A percentile compares a stretch with the other conserved stretches of the same genome.
Conservation (phyloP, 2,888 invertebrate species). For the Drosophila conformis region DNA sequence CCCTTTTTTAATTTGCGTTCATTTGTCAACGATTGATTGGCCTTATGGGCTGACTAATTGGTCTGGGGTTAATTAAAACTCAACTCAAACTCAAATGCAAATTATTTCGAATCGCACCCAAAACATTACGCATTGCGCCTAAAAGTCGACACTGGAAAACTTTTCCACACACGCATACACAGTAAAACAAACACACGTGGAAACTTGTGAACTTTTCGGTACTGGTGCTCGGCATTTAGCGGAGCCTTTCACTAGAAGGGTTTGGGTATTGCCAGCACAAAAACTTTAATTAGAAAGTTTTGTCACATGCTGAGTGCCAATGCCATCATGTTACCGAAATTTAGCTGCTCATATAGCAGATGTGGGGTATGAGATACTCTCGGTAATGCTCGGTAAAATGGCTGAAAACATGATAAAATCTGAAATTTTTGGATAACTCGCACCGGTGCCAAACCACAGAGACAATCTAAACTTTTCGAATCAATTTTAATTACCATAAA, state of each 20-base stretch:
- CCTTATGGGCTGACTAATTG: conserved; percentile 57
- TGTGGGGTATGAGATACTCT: conserved; percentile 23
- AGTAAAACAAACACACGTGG: conserved; percentile 69
- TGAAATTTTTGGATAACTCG: conserved; percentile 45
- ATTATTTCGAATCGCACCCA: conserved; percentile 49
- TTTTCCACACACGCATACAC: conserved; percentile 38
- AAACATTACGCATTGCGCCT: conserved; percentile 69
- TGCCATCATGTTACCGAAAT: conserved; percentile 43
- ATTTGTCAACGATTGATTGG: conserved; percentile 52
- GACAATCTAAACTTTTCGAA: conserved; percentile 82
- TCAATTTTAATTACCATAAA: conserved; percentile 83
- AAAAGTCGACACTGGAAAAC: conserved; percentile 65
- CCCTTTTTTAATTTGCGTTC: conserved; percentile 30
- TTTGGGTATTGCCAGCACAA: conserved; percentile 49
- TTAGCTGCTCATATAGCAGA: conserved; percentile 8
- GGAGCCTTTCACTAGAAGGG: conserved; percentile 4
- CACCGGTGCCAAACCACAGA: conserved; percentile 67
- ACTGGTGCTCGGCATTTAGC: conserved; percentile 40
- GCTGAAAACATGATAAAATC: conserved; percentile 52
- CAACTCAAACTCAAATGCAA: conserved; percentile 47
- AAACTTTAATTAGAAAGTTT: conserved; percentile 80
- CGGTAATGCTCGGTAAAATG: conserved; percentile 40
- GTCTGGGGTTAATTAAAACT: conserved; percentile 63
- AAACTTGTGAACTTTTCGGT: conserved; percentile 69
- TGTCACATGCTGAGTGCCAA: conserved; percentile 70